These are phyloP conservation scores for Zaprionus capensis DNA, from an alignment of 1,140 invertebrate genomes.

Conservation along the genomic window DNA sequence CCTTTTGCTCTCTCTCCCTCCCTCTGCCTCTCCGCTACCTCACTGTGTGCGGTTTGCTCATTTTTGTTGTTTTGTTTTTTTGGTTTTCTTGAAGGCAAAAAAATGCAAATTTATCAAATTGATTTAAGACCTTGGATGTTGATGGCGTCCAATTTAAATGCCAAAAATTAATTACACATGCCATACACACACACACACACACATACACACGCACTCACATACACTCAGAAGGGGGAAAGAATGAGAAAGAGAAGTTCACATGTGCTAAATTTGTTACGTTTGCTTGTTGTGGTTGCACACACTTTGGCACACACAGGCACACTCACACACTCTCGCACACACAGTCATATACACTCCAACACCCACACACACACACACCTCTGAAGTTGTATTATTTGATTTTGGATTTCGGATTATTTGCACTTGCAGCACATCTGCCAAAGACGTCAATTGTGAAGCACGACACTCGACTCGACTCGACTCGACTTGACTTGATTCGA, in stretches of 20 bases:
- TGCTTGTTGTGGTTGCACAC: not conserved
- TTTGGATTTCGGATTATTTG: constrained; percentile 9
- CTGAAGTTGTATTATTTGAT: not conserved
- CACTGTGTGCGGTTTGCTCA: not conserved
- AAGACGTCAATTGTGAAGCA: not conserved
- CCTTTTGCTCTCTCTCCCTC: constrained; percentile 2
- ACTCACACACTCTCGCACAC: not conserved
- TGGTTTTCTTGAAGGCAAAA: constrained; percentile 39
- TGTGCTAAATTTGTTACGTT: not conserved
- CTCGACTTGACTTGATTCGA: not conserved
- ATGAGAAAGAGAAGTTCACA: not conserved
- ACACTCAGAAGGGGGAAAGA: not conserved
- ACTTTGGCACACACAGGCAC: no score
- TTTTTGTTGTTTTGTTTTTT: constrained; percentile 17
- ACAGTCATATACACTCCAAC: not conserved
- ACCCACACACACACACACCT: constrained; percentile 16
- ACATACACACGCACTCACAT: constrained; percentile 16
- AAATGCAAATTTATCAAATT: constrained; percentile 80
- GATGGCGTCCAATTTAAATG: constrained; percentile 70
- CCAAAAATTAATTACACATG: constrained; percentile 78
- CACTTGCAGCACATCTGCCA: constrained; percentile 9
- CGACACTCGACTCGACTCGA: not conserved
- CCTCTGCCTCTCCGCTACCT: constrained; percentile 20
- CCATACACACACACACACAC: constrained; percentile 15
- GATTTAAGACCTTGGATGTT: constrained; percentile 66